A percentile compares a stretch with the other conserved stretches of the same genome.
phyloP scores from a whole-genome alignment of 2,113 vertebrate genomes.

The Trachemys scripta region DNA sequence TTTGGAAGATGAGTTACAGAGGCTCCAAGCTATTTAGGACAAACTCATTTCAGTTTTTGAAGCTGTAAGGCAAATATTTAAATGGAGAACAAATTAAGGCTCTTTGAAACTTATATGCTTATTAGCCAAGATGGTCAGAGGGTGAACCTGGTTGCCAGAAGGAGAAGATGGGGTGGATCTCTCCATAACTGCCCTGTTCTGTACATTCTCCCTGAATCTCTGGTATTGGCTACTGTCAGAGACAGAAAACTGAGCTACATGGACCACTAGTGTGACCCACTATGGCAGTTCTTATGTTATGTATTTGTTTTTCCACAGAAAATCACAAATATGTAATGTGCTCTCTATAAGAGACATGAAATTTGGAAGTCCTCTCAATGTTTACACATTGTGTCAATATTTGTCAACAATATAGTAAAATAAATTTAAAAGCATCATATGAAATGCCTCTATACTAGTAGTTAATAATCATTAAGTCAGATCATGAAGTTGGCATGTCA shows the following conservation, averaged over 20 bases:
- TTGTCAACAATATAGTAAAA: not conserved
- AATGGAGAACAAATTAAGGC: not conserved
- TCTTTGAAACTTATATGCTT: not conserved
- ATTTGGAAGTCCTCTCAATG: not conserved
- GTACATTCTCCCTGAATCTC: not conserved
- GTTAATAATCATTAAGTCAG: not conserved
- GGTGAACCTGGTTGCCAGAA: not conserved
- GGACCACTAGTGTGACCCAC: not conserved
- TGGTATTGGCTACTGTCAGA: not conserved
- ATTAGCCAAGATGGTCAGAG: not conserved
- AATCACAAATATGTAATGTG: not conserved
- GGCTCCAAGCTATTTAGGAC: not conserved
- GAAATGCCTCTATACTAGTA: not conserved
- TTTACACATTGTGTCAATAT: not conserved
- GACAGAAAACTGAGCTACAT: not conserved
- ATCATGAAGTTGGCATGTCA: not conserved
- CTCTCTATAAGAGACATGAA: not conserved
- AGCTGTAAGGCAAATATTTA: not conserved
- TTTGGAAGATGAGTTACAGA: not conserved
- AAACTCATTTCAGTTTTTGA: not conserved
- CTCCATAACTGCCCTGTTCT: not conserved
- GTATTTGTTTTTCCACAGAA: not conserved
- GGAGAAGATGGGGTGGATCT: not conserved
- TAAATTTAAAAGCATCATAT: not conserved
- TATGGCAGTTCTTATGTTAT: not conserved